Percentiles rank a stretch among this genome's conserved stretches.
Evolutionary conservation across 2,797 vertebrate species (phyloP).

Genomic region (Toxotes lorentzi): DNA sequence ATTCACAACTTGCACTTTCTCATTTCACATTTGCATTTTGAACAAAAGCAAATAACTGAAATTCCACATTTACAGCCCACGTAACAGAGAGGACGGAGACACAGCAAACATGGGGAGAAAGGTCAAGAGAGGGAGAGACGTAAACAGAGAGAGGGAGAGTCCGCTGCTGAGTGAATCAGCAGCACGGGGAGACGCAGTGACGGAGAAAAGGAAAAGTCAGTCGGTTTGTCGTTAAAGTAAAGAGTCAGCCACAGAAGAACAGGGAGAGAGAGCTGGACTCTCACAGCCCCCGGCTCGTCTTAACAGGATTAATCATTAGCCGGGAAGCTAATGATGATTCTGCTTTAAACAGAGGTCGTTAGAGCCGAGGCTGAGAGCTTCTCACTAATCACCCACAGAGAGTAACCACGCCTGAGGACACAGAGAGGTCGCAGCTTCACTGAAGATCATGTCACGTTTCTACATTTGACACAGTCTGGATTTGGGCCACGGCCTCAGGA

Average conservation of each 20-base stretch:
- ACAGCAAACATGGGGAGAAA: no score
- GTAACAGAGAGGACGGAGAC: no score
- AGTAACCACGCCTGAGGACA: background rate
- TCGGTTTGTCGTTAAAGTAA: background rate
- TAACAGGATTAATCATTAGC: slow-evolving; percentile 13
- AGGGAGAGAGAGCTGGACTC: background rate
- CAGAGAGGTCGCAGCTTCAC: background rate
- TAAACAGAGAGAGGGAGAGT: no score
- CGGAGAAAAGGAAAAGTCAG: slow-evolving; percentile 13
- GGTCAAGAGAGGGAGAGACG: no score
- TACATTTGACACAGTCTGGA: no score
- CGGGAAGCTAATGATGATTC: slow-evolving; percentile 1
- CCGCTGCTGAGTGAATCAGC: background rate
- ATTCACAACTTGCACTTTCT: no score
- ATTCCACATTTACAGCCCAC: background rate
- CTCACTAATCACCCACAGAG: background rate
- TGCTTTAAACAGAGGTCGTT: background rate
- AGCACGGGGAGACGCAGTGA: background rate
- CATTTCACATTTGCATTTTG: no score
- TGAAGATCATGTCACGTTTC: no score
- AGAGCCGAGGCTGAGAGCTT: background rate
- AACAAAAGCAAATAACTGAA: background rate
- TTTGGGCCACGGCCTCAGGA: no score
- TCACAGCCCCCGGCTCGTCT: background rate
- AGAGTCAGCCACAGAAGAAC: background rate